Evolutionary conservation across 2,113 vertebrate species (phyloP).

Genomic region (Toxotes jaculatrix): DNA sequence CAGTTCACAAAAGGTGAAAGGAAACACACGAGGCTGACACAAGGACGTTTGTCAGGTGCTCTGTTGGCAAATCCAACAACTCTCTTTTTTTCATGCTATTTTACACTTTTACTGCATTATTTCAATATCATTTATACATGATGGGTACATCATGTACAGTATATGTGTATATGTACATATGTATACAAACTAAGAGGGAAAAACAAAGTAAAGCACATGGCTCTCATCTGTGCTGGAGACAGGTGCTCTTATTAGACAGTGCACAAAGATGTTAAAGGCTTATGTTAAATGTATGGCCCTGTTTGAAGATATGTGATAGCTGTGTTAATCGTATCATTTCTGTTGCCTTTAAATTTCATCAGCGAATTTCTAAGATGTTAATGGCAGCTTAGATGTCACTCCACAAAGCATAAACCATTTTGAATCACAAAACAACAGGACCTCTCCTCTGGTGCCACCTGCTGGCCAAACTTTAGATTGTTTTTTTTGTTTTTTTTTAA

Average conservation of each 20-base stretch:
- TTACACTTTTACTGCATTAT: neutral
- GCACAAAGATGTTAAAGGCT: constrained; percentile 14
- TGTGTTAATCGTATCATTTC: neutral
- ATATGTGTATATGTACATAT: neutral
- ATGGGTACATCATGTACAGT: constrained; percentile 4
- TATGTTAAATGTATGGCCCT: constrained; percentile 6
- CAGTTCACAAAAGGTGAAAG: neutral
- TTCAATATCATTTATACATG: neutral
- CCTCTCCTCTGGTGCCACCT: constrained; percentile 54
- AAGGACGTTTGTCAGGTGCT: neutral
- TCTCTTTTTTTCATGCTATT: neutral
- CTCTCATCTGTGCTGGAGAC: constrained; percentile 12
- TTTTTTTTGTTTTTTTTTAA: neutral
- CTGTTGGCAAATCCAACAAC: neutral
- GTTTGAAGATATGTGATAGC: constrained; percentile 19
- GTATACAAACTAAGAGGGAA: constrained; percentile 40
- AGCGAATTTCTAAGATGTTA: neutral
- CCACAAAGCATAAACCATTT: neutral
- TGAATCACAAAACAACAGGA: neutral
- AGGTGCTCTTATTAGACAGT: constrained; percentile 15
- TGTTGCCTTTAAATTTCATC: constrained; percentile 24
- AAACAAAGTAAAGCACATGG: neutral
- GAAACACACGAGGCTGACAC: neutral
- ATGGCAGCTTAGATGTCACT: neutral
- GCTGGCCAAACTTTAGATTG: constrained; percentile 34